A percentile compares a stretch with the other conserved stretches of the same genome.
phyloP scores from a whole-genome alignment of 2,888 invertebrate species.

The Lepidonotus clava region DNA sequence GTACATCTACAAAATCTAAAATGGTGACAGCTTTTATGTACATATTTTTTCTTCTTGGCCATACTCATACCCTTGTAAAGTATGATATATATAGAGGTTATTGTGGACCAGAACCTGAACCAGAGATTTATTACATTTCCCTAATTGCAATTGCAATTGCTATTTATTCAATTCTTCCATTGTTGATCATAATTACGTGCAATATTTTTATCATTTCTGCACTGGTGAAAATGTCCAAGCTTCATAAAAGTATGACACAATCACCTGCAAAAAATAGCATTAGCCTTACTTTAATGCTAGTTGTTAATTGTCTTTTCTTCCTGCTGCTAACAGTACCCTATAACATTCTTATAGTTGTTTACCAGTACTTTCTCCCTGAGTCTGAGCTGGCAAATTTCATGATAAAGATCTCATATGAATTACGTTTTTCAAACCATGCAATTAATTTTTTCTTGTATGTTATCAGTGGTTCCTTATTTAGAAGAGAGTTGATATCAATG shows the following conservation, averaged over 20 bases:
- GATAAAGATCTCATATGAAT: no score
- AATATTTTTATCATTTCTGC: background rate
- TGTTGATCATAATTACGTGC: background rate
- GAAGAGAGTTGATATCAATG: no score
- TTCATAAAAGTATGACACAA: background rate
- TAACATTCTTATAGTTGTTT: no score
- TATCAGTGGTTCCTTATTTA: no score
- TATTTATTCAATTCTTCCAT: background rate
- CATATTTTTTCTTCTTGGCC: background rate
- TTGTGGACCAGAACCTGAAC: no score
- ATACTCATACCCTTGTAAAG: background rate
- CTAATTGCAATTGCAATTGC: background rate
- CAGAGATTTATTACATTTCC: no score
- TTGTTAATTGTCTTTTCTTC: background rate
- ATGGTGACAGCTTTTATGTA: background rate
- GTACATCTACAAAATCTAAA: background rate
- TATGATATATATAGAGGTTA: background rate
- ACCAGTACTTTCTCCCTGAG: no score
- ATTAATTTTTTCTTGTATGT: no score
- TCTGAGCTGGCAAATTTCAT: no score
- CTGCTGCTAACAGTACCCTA: background rate
- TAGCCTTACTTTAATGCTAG: background rate
- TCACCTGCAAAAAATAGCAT: background rate
- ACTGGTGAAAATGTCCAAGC: background rate
- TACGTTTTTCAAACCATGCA: no score